Base-by-base conservation (phyloP, 2,797 vertebrate species). In the Cyclura pinguis region DNA sequence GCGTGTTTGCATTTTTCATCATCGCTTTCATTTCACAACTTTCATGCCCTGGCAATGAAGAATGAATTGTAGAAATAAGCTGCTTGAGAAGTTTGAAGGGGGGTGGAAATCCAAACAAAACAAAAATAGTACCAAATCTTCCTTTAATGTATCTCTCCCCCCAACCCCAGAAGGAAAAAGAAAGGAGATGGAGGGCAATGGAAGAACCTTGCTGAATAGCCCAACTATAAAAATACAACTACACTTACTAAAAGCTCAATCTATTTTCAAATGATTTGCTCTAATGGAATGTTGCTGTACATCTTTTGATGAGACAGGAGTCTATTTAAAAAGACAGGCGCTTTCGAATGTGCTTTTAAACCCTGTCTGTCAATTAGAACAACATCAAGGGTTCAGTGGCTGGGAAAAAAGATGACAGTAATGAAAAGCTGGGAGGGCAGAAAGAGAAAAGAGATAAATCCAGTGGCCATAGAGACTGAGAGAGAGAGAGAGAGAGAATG, bases 201-300 rank as follows among this genome's bases (percentile, higher is more conserved):
- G 94, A 91, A 0, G 0, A 94, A 95, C 93, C 95, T 92, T 89
- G 38, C 92, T 91, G 95, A 94, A 92, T 90, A 93, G 82, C 81
- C 92, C 92, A 93, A 95, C 95, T 93, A 93, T 96, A 95, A 96
- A 78, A 95, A 95, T 96, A 94, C 0, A 57, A 96, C 91, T 90
- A 93, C 94, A 93, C 94, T 95, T 96, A 96, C 96, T 97, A 96
- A 97, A 97, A 96, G 97, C 96, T 87, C 95, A 95, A 96, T 97
- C 96, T 97, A 96, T 97, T 96, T 96, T 96, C 95, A 97, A 97
- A 96, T 96, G 95, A 96, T 96, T 96, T 96, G 94, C 96, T 96
- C 95, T 97, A 97, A 97, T 97, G 96, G 97, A 97, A 97, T 97
- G 96, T 97, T 97, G 96, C 96, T 97, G 96, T 96, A 97, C 95